Percentiles rank a stretch among this genome's conserved stretches.
These are phyloP conservation scores for Melieria omissa DNA, from an alignment of 2,888 invertebrate species.

Conservation along the genomic window DNA sequence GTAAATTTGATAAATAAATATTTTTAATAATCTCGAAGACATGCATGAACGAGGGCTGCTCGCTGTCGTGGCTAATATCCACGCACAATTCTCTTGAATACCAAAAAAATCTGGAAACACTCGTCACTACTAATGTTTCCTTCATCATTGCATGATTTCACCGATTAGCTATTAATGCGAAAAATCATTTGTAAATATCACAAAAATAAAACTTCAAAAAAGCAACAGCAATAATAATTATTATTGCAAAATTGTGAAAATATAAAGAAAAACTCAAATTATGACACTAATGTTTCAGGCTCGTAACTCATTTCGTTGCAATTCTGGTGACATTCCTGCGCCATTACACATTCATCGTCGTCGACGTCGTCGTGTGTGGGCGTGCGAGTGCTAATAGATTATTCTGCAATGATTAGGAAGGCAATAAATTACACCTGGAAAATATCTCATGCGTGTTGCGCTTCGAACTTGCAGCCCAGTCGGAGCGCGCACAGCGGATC, in stretches of 20 bases:
- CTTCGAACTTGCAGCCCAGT: too few relatives aligned
- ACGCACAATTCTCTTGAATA: too few relatives aligned
- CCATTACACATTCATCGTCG: too few relatives aligned
- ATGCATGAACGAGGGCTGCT: too few relatives aligned
- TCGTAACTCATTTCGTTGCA: slow-evolving; percentile 41
- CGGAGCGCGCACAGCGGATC: too few relatives aligned
- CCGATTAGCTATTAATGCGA: slow-evolving; percentile 1
- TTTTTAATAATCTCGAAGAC: too few relatives aligned
- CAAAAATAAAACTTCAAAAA: slow-evolving; percentile 47
- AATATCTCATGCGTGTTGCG: slow-evolving; percentile 62
- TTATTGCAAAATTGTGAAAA: slow-evolving; percentile 8
- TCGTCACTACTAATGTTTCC: too few relatives aligned
- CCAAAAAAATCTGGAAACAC: too few relatives aligned
- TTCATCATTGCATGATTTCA: too few relatives aligned
- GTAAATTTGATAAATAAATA: too few relatives aligned
- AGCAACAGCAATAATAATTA: slow-evolving; percentile 54
- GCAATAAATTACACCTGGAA: slow-evolving; percentile 65
- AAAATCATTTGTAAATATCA: neutral
- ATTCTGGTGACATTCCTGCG: slow-evolving; percentile 11
- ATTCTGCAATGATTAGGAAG: slow-evolving; percentile 64
- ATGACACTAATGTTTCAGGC: slow-evolving; percentile 42
- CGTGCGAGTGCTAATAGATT: slow-evolving; percentile 58
- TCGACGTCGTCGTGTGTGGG: too few relatives aligned
- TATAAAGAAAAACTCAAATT: slow-evolving; percentile 30
- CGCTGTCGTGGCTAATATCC: too few relatives aligned